A percentile compares a stretch with the other conserved stretches of the same genome.
Evolutionary conservation across 2,113 vertebrate genomes (phyloP).

Genomic region (Nymphicus hollandicus): DNA sequence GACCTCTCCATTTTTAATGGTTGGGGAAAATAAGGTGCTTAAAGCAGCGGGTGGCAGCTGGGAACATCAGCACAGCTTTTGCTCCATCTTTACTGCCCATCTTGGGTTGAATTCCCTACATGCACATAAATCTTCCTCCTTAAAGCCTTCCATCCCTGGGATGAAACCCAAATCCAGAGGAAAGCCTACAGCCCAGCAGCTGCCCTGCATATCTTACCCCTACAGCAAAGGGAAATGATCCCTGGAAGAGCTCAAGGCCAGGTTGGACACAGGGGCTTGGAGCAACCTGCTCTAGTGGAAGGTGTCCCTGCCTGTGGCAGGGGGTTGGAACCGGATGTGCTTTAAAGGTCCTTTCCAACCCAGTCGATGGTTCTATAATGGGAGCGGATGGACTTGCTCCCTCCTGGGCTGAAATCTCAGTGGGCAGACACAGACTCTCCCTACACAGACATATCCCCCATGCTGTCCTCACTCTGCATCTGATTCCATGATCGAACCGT

Average conservation of each 20-base stretch:
- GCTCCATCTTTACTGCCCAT: not conserved
- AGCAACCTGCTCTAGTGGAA: not conserved
- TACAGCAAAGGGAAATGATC: not conserved
- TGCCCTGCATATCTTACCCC: not conserved
- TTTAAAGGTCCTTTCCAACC: not conserved
- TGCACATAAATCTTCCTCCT: not conserved
- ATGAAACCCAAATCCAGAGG: not conserved
- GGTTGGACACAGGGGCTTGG: not conserved
- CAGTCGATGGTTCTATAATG: not conserved
- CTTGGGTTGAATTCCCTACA: not conserved
- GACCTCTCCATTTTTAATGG: fast-evolving
- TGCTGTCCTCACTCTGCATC: fast-evolving
- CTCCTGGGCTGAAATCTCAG: not conserved
- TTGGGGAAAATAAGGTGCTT: not conserved
- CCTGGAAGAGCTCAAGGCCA: not conserved
- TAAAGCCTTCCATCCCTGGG: not conserved
- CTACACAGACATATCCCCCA: fast-evolving
- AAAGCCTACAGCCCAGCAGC: not conserved
- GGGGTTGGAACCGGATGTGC: not conserved
- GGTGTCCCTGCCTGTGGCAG: not conserved
- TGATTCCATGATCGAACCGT: fast-evolving
- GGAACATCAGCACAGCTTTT: not conserved
- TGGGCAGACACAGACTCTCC: not conserved
- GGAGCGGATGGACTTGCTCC: too few species aligned
- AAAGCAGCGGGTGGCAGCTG: not conserved